Base-by-base conservation (phyloP, 2,113 vertebrate genomes). In the Sinocyclocheilus maitianheensis region DNA sequence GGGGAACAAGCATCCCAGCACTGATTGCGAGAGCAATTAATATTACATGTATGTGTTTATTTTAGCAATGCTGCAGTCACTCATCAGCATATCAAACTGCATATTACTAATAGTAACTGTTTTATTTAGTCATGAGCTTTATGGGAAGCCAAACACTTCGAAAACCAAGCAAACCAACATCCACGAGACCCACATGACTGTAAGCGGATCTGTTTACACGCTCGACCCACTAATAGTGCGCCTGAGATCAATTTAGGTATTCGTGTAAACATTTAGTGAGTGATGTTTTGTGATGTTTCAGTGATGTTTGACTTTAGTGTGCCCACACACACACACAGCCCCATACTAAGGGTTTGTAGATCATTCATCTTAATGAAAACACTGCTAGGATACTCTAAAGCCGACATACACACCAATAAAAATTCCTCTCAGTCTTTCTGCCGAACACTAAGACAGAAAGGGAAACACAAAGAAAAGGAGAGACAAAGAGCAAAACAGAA, bases 321-420 rank as follows among this genome's bases (percentile, higher is more conserved):
- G 48, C 48, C 48, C 3, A 12, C 48, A 48, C 10, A 51, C 3
- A 51, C 77, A 77, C 71, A 77, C n/a, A 34, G 79, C 8, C 60
- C 79, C 58, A 85, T 60, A 81, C 26, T 26, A 72, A 62, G 18
- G 8, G 14, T 34, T 20, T 60, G 51, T 53, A 87, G 80, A 53
- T 76, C 60, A 71, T 79, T 87, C 37, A 71, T 76, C 13, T 81
- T 83, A 84, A 86, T 88, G 60, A 85, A 89, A 85, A 86, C 62
- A 85, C 55, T 51, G 77, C 85, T 84, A 76, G 34, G 46, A 87
- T 75, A 80, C 81, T 84, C 81, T 51, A 80, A 85, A 85, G 10
- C 14, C 37, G 76, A 51, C 60, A 22, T 55, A 75, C 55, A 86
- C 14, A 75, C 83, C 69, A 85, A 87, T 80, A 85, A 67, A 80